Evolutionary conservation across 1,140 invertebrate genomes (phyloP).

Genomic region (Diachasmimorpha longicaudata): DNA sequence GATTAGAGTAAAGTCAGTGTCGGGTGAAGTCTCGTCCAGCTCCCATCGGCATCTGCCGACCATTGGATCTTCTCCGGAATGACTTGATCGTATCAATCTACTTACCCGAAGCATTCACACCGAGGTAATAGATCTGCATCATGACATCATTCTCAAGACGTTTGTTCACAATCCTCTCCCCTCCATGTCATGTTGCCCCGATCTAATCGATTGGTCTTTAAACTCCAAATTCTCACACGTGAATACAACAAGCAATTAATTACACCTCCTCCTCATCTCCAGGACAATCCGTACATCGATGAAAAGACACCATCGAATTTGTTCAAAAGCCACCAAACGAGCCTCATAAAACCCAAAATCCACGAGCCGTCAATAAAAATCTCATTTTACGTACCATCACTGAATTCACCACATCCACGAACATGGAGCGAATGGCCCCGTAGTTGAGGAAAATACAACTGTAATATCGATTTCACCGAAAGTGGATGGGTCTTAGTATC

Average conservation of each 20-base stretch:
- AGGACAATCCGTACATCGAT: background rate
- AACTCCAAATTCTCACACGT: too few relatives aligned
- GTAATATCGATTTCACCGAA: background rate
- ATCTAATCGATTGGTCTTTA: too few relatives aligned
- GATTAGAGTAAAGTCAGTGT: too few relatives aligned
- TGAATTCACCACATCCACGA: background rate
- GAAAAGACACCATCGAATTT: background rate
- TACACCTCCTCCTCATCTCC: background rate
- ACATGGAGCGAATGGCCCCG: background rate
- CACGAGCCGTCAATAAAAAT: background rate
- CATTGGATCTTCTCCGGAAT: too few relatives aligned
- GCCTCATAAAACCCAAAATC: background rate
- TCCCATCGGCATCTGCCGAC: too few relatives aligned
- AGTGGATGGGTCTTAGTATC: background rate
- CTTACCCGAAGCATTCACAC: too few relatives aligned
- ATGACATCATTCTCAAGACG: too few relatives aligned
- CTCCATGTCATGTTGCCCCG: too few relatives aligned
- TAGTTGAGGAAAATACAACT: constrained; percentile 7
- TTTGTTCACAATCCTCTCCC: too few relatives aligned
- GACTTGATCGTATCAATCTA: too few relatives aligned
- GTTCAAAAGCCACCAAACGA: constrained; percentile 29
- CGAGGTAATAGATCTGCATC: too few relatives aligned
- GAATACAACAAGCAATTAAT: background rate
- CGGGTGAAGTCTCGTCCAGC: too few relatives aligned
- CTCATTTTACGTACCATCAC: background rate